Evolutionary conservation across 2,888 invertebrate genomes (phyloP), one percentile per base, ranked within the genome.

Genomic region (Ormyrus thymus): DNA sequence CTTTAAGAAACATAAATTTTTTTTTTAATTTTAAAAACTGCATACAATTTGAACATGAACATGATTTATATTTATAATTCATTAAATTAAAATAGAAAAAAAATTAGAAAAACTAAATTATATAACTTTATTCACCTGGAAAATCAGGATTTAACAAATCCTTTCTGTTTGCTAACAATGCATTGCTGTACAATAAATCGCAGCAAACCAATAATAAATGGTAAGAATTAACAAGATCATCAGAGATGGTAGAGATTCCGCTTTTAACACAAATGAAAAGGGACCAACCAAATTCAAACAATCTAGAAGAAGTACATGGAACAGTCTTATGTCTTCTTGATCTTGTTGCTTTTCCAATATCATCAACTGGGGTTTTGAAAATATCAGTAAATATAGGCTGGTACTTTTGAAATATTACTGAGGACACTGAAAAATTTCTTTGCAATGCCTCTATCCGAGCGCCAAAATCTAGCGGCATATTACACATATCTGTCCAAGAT

Each of bases 221-320:
- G 88, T 96, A 97, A 82, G 97, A 98, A 88, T 96, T 97, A 1
- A 99, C 97, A 76, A 99, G 91, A 90, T 99, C 98, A 88, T 97
- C 96, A 66, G 96, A 95, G 46, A 97, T 95, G 73, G 94, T 94
- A 59, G 95, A 94, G 87, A 96, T 95, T 87, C 96, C 95, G 69
- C 96, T 96, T 91, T 96, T 96, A 11, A 97, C 95, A 89, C 96
- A 95, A 53, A 98, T 93, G 91, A 97, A 98, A 78, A 98, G 91
- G 70, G 96, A 96, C 98, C 98, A 99, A 84, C 96, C 95, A 87
- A 98, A 97, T 87, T 97, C 97, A 90, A 97, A 98, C 6, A 98
- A 91, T 87, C 96, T 96, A 73, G 94, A 93, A 62, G 95, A 93
- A 7, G 95, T 94, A 89, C 97, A 97, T 50, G 95, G 95, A 53